A percentile compares a stretch with the other conserved stretches of the same genome.
phyloP scores from a whole-genome alignment of 2,113 vertebrate species.

The Macrotis lagotis region DNA sequence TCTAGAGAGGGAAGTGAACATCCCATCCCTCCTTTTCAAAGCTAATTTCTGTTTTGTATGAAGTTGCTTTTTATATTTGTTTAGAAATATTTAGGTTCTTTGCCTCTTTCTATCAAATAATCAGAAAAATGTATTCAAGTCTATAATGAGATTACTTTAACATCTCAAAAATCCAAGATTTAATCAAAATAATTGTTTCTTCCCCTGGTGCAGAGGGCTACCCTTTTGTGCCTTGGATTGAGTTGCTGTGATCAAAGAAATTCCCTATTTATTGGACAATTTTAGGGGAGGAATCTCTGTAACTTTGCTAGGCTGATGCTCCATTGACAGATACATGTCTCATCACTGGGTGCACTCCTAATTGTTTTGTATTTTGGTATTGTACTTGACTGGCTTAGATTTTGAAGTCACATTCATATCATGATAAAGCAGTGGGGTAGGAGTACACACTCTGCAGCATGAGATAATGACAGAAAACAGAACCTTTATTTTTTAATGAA shows the following conservation, averaged over 20 bases:
- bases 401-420: neutral
- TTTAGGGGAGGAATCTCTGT: neutral
- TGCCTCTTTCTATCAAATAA: neutral
- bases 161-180: conserved; percentile 1
- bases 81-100: conserved; percentile 20
- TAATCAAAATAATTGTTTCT: neutral
- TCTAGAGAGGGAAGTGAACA: neutral
- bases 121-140: conserved; percentile 57
- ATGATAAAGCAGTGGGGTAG: neutral
- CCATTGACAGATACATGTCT: neutral
- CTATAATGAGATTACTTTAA: conserved; percentile 56
- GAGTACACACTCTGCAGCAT: neutral
- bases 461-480: neutral
- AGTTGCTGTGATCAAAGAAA: neutral
- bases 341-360: neutral
- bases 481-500: neutral
- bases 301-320: neutral
- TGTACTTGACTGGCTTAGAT: neutral
- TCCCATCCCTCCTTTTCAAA: conserved; percentile 50
- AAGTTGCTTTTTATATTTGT: conserved; percentile 49
- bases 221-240: neutral
- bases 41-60: conserved; percentile 44
- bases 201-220: neutral
- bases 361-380: neutral
- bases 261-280: neutral